Conservation (phyloP, 1,140 invertebrate species). For the Drosophila sechellia region DNA sequence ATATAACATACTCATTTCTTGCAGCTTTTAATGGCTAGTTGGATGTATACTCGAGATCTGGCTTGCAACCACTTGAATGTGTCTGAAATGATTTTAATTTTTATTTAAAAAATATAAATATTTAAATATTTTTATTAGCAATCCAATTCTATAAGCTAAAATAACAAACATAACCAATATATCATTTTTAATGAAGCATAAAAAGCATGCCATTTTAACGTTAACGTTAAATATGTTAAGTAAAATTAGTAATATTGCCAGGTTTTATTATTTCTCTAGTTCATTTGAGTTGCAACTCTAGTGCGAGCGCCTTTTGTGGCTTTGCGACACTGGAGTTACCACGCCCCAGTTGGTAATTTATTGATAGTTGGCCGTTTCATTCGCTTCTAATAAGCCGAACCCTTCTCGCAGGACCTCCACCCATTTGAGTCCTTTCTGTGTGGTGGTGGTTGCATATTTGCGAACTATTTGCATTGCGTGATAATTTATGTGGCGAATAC, state of each 20-base stretch:
- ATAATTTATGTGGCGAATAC: conserved; percentile 71
- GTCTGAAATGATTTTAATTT: no score
- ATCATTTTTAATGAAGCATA: no score
- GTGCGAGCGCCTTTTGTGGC: conserved; percentile 16
- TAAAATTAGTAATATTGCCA: no score
- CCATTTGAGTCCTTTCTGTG: conserved; percentile 26
- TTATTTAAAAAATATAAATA: no score
- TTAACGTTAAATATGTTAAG: no score
- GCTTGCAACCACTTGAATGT: no score
- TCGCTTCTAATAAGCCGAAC: conserved; percentile 47
- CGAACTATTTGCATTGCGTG: conserved; percentile 74
- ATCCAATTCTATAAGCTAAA: no score
- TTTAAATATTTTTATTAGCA: no score
- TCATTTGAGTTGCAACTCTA: conserved; percentile 13
- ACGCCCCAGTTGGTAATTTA: conserved; percentile 64
- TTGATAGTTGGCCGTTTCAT: conserved; percentile 62
- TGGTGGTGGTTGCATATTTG: conserved; percentile 66
- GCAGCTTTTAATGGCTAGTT: no score
- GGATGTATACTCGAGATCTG: no score
- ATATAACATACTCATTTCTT: not conserved
- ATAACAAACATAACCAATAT: no score
- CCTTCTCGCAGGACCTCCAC: conserved; percentile 5
- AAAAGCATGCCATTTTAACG: no score
- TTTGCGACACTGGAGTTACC: conserved; percentile 23
- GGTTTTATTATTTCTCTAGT: not conserved